Percentiles rank a stretch among this genome's conserved stretches.
Conservation (phyloP, 2,888 invertebrate species). For the Cantharis rufa region DNA sequence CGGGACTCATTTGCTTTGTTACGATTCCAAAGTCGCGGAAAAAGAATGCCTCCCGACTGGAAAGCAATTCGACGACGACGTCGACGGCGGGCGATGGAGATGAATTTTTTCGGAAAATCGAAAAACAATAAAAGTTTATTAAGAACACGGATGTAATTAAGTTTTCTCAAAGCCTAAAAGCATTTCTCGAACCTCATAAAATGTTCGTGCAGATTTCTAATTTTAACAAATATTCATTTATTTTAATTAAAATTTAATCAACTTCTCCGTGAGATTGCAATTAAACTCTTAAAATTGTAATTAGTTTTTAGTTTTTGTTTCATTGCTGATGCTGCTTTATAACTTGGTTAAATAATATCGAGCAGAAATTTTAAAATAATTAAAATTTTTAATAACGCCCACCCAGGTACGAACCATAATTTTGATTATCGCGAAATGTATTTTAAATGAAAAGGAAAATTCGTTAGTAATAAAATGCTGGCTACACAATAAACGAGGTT, state of each 20-base stretch:
- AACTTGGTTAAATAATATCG: background rate
- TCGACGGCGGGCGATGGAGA: background rate
- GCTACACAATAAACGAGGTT: conserved; percentile 29
- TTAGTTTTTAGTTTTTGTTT: conserved; percentile 50
- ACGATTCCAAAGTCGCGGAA: conserved; percentile 14
- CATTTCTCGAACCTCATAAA: conserved; percentile 33
- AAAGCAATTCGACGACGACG: background rate
- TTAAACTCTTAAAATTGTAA: conserved; percentile 53
- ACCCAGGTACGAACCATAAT: background rate
- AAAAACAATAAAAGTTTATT: background rate
- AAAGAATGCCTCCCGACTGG: background rate
- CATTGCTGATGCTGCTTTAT: conserved; percentile 12
- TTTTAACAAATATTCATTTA: conserved; percentile 57
- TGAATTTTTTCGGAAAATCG: background rate
- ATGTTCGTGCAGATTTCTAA: conserved; percentile 52
- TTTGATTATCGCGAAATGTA: conserved; percentile 9
- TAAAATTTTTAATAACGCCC: conserved; percentile 1
- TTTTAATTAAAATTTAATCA: conserved; percentile 58
- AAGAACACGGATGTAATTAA: conserved; percentile 26
- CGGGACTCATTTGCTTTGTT: conserved; percentile 32
- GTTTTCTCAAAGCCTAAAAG: conserved; percentile 24
- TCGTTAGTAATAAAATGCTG: conserved; percentile 23
- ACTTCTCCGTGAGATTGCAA: conserved; percentile 50
- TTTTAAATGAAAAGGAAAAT: conserved; percentile 23
- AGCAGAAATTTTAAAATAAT: background rate